Base-by-base conservation (phyloP, 1,140 invertebrate species). In the Lucilia sericata region DNA sequence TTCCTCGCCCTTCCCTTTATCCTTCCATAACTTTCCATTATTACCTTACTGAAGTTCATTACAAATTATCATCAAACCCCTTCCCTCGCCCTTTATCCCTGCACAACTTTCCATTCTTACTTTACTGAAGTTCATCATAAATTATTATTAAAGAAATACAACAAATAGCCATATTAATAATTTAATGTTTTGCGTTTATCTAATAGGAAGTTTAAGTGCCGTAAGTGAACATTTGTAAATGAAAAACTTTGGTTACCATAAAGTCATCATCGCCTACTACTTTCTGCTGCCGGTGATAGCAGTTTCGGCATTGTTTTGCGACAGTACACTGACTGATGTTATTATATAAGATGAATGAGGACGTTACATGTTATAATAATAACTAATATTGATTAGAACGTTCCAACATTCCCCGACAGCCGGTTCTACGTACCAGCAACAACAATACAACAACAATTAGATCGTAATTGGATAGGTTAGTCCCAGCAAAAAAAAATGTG, bases 161-260 rank as follows among this genome's bases (percentile, higher is more conserved):
- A 60, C 14, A 60, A 60, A n/a, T 60, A 60, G 55, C 55, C 55
- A 60, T 60, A 60, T 60, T 60, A 60, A 60, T 42, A 42, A 42
- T 42, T 42, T 7, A 42, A 42, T 42, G 10, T 42, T 10, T 42
- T 42, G 42, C 10, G 5, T 42, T 42, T 42, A 42, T 42, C 42
- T 42, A 42, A 42, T 42, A 2, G 42, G 5, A 8, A 42, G 42
- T 42, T 42, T 42, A 0, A 42, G 5, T 42, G 10, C 42, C 5
- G 42, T 30, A 30, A 30, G 25, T 30, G 25, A 30, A 30, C 42
- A 42, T 7, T 42, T 42, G 42, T 10, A 42, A 42, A 36, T 36
- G 36, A 36, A n/a, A n/a, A n/a, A n/a, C n/a, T n/a, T n/a, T n/a
- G n/a, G n/a, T n/a, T n/a, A n/a, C n/a, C n/a, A n/a, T n/a, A n/a